These are phyloP conservation scores for Rhinella marina DNA, from an alignment of 2,797 vertebrate genomes.

Conservation along the genomic window DNA sequence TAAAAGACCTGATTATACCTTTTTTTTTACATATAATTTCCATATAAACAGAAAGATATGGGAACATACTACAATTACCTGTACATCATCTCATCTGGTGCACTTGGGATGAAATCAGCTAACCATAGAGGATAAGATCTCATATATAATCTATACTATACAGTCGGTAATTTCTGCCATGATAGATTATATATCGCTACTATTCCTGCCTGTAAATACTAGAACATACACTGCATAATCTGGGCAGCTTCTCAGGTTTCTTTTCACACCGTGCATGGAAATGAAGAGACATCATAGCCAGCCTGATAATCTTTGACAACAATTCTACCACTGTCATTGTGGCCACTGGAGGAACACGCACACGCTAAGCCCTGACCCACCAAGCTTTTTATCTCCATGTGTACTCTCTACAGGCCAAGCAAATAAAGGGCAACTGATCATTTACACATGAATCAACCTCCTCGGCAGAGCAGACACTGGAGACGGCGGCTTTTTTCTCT, in stretches of 20 bases:
- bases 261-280: constrained; percentile 69
- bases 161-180: not conserved
- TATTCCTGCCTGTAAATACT: not conserved
- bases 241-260: constrained; percentile 41
- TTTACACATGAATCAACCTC: constrained; percentile 85
- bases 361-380: constrained; percentile 73
- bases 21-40: no score
- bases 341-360: constrained; percentile 72
- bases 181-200: not conserved
- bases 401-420: constrained; percentile 78
- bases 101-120: no score
- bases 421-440: constrained; percentile 80
- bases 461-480: constrained; percentile 72
- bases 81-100: no score
- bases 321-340: constrained; percentile 69
- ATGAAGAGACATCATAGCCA: constrained; percentile 73
- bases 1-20: no score
- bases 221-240: not conserved
- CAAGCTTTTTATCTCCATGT: constrained; percentile 77
- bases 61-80: no score
- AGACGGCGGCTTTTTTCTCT: constrained; percentile 73
- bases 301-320: constrained; percentile 79
- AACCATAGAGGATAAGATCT: no score
- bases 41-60: no score
- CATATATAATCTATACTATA: not conserved